Conservation (phyloP, 2,113 vertebrate genomes). For the Hemiprocne comata region DNA sequence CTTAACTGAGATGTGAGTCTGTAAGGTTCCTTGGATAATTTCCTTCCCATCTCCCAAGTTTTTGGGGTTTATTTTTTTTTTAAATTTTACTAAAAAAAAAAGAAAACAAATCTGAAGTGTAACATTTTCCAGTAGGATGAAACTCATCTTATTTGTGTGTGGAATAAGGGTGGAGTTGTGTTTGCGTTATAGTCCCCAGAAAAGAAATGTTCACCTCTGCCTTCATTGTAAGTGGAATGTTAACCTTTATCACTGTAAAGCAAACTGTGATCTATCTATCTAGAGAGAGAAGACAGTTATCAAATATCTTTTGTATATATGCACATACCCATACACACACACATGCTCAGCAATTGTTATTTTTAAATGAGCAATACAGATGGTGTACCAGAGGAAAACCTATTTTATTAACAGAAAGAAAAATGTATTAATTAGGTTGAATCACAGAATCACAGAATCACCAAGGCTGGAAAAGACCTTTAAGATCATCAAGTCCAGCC, state of each 20-base stretch:
- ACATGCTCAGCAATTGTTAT: background rate
- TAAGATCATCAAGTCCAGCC: too few species aligned
- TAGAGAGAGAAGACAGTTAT: background rate
- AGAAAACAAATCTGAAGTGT: background rate
- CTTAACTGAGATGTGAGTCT: background rate
- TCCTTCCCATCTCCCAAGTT: background rate
- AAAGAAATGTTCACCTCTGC: background rate
- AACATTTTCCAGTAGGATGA: background rate
- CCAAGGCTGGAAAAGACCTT: too few species aligned
- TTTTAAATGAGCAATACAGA: background rate
- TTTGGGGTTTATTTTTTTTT: too few species aligned
- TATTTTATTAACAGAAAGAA: background rate
- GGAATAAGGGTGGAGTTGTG: background rate
- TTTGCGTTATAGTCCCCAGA: background rate
- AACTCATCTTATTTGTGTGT: background rate
- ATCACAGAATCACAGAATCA: too few species aligned
- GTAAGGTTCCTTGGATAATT: background rate
- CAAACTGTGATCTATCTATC: background rate
- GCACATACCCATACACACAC: too few species aligned
- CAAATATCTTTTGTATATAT: background rate
- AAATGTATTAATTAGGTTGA: background rate
- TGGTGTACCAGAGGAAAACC: background rate
- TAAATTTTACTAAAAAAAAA: background rate
- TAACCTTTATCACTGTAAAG: background rate
- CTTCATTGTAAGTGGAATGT: background rate